Base-by-base conservation (phyloP, 2,797 vertebrate species). In the Neopelma chrysocephalum region DNA sequence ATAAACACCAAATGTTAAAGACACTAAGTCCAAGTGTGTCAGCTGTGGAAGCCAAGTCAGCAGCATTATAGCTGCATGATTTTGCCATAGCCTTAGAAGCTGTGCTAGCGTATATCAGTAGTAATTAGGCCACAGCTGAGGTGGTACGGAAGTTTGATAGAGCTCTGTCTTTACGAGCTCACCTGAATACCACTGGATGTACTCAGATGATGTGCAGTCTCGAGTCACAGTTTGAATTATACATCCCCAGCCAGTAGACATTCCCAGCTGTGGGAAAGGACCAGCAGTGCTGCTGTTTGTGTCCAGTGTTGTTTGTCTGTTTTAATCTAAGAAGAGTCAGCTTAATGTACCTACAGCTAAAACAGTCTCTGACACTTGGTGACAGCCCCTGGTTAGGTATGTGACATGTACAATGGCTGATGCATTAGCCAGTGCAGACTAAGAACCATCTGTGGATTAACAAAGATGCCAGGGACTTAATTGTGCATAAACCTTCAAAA, bases 401-500 rank as follows among this genome's bases (percentile, higher is more conserved):
- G 75, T 84, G 80, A 77, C 34, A 11, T 0, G 3, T 50, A 14
- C 0, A 2, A 21, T 42, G 73, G 51, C 80, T 73, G 93, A 82
- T 70, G 72, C 82, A 69, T 85, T 66, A 88, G 61, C 66, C 45
- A 43, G 53, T 43, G 68, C 91, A 91, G 93, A 77, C 82, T 64
- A 64, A 94, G 78, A 89, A 68, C 75, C 68, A 47, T 87, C 83
- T 90, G 83, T 85, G 93, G 90, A 89, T 95, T 96, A 96, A 57
- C 42, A 2, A 50, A 77, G 71, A 93, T 94, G 77, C 94, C 93
- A 89, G 68, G 62, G 75, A 93, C 45, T 71, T 93, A 96, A 80
- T 86, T 92, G 87, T 85, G 87, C 96, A 86, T 89, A 93, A 91
- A 93, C 86, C n/a, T 95, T 89, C 53, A 87, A 89, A 90, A 92